Base-by-base conservation (phyloP, 2,797 vertebrate genomes). In the Sylvilagus floridanus region DNA sequence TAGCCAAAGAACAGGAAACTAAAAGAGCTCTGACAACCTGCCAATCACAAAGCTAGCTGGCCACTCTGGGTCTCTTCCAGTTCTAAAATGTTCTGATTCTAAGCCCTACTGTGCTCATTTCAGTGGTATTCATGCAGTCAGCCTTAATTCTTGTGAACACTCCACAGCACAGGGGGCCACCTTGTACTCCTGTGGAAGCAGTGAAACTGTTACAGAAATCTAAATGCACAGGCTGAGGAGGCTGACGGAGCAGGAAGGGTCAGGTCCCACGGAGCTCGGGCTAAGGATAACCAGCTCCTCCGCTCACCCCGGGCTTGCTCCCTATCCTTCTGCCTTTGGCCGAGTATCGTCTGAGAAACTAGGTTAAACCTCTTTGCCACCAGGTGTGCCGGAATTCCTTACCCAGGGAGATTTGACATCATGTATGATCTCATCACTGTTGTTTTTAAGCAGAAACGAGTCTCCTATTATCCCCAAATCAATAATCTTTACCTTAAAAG, bases 351-450 rank as follows among this genome's bases (percentile, higher is more conserved):
- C 91, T 77, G 35, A 88, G 83, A 96, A 96, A 94, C 75, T 86
- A 96, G 94, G 92, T 96, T 96, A 96, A 92, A 96, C 92, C 84
- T 75, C 93, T 96, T 92, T 94, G 60, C 89, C 77, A 73, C 66
- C 91, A 95, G 84, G 89, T 91, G 52, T 78, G 69, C 52, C 72
- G 19, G 37, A 91, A 84, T 85, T 63, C 69, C 42, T 68, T 13
- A 63, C 90, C 92, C 50, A 91, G 32, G 42, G 32, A 72, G 65
- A 88, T 81, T 1, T 90, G 69, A 86, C 32, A 52, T 24, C 62
- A 77, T 2, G 42, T 47, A 86, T n/a, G 79, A 10, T 81, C 83
- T 32, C 77, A 73, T 63, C 60, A 50, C 50, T 85, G 90, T 81
- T 88, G 52, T 91, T 95, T 78, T 81, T 66, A 78, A 90, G 77